Conservation (phyloP, 2,888 invertebrate genomes). For the Apoderus coryli region DNA sequence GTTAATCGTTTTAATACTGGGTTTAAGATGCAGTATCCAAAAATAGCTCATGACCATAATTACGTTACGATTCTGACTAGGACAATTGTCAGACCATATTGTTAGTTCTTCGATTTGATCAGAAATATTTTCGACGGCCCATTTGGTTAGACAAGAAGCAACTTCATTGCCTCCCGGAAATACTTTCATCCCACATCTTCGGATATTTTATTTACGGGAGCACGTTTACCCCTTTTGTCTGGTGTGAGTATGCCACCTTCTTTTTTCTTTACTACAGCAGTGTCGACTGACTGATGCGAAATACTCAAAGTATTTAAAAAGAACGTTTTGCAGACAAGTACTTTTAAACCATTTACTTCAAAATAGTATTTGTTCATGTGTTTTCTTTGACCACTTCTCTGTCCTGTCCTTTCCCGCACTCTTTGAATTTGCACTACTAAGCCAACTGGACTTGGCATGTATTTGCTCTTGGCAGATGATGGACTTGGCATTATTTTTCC, state of each 20-base stretch:
- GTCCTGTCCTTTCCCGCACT: too few relatives aligned
- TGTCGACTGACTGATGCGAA: conserved; percentile 10
- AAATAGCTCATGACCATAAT: conserved; percentile 2
- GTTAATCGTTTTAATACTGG: conserved; percentile 3
- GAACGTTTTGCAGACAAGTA: conserved; percentile 7
- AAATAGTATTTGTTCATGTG: too few relatives aligned
- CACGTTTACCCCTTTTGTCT: conserved; percentile 14
- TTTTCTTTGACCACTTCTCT: too few relatives aligned
- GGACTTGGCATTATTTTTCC: too few relatives aligned
- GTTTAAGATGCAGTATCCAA: conserved; percentile 3
- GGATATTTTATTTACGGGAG: conserved; percentile 12
- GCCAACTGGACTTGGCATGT: too few relatives aligned
- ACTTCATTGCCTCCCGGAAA: conserved; percentile 3
- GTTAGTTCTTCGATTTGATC: conserved; percentile 1
- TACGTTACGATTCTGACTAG: conserved; percentile 3
- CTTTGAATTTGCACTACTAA: too few relatives aligned
- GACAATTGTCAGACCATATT: conserved; percentile 3
- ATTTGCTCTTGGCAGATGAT: too few relatives aligned
- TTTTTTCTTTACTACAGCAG: conserved; percentile 7
- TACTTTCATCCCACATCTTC: conserved; percentile 5
- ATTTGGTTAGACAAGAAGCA: conserved; percentile 2
- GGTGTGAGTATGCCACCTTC: conserved; percentile 8
- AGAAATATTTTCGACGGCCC: conserved; percentile 2
- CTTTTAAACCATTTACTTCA: too few relatives aligned
- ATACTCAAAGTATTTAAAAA: conserved; percentile 10